Base-by-base conservation (phyloP, 1,140 invertebrate genomes). In the Tenebrio molitor region DNA sequence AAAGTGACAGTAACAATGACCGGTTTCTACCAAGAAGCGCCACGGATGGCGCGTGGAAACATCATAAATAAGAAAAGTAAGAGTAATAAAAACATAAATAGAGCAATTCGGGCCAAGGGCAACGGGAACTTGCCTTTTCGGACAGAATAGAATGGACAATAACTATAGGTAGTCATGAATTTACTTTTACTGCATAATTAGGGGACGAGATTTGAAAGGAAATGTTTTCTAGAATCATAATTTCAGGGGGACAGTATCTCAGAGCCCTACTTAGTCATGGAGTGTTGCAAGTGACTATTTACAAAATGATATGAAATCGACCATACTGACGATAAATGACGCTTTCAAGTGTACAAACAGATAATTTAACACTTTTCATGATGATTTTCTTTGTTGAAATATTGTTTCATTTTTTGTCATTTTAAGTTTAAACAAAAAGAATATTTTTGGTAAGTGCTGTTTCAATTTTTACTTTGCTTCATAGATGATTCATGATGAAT, bases 121-220 rank as follows among this genome's bases (percentile, higher is more conserved):
- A 29, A 58, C 21, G 21, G 50, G 23, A 58, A 58, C 46, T 21
- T 10, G 19, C 46, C 23, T 53, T 53, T 53, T 53, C 21, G 8
- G 1, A 46, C 16, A 15, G 42, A 15, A 15, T 46, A 46, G 44
- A 50, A 17, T 21, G 10, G 44, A 58, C 23, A 50, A 25, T 58
- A 17, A 14, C 21, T 25, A n/a, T n/a, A 58, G 29, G 50, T 58
- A 58, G 50, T 25, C 50, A 58, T 58, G 21, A 14, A 29, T 58
- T 58, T 53, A 53, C 46, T 53, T 53, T 53, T 53, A 53, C 46
- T 53, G 19, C 46, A 19, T 53, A 53, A 53, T 53, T 53, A 23
- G 10, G 3, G 50, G n/a, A n/a, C 12, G 50, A 15, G 10, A 58
- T n/a, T 58, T 58, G 2, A 25, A 25, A 58, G 2, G 50, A 58